Conservation (phyloP, 2,113 vertebrate genomes). For the Trogon surrucura region DNA sequence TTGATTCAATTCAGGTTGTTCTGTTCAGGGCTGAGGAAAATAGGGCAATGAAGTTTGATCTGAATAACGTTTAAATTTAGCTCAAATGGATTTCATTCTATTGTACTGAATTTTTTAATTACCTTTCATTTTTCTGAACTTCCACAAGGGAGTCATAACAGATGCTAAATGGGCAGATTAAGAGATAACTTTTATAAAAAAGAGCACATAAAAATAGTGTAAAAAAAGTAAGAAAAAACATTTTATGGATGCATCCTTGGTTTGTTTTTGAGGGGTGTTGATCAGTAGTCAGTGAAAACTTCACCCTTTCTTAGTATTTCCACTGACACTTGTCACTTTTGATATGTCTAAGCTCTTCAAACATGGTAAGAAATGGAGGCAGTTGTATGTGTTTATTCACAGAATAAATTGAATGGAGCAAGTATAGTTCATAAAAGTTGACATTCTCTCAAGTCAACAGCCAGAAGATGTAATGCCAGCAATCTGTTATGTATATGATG, state of each 20-base stretch:
- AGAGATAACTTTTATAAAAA: background rate
- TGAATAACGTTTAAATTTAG: constrained; percentile 7
- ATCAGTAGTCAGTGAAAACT: background rate
- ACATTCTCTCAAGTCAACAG: background rate
- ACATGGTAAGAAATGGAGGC: background rate
- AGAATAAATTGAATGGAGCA: constrained; percentile 21
- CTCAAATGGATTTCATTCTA: background rate
- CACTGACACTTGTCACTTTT: background rate
- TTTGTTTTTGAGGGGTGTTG: background rate
- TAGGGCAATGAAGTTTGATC: constrained; percentile 1
- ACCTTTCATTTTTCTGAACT: background rate
- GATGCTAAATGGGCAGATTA: background rate
- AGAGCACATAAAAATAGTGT: background rate
- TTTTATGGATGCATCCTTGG: background rate
- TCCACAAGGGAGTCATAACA: background rate
- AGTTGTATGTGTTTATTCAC: background rate
- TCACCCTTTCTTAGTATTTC: background rate
- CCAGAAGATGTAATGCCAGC: constrained; percentile 15
- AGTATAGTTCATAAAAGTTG: constrained; percentile 1
- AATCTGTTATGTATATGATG: background rate
- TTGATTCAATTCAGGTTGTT: constrained; percentile 9
- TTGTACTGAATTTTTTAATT: background rate
- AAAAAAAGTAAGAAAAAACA: background rate
- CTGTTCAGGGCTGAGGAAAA: background rate
- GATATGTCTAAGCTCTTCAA: background rate